Base-by-base conservation (phyloP, 2,797 vertebrate genomes). In the Sebastes vulpes region DNA sequence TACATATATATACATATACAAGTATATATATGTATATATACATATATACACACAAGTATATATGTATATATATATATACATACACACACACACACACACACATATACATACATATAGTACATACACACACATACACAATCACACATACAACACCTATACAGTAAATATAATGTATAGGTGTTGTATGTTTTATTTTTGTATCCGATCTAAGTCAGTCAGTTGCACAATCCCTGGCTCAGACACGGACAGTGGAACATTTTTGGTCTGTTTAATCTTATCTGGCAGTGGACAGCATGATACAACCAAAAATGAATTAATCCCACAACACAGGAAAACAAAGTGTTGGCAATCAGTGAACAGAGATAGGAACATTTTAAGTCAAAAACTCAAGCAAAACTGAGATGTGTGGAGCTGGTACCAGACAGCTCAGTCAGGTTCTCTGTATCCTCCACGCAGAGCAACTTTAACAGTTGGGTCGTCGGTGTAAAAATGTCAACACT, bases 281-380 rank as follows among this genome's bases (percentile, higher is more conserved):
- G 31, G 73, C 26, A 65, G 21, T 20, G 64, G 64, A 66, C 42
- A 63, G 10, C 11, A 4, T 60, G 69, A 77, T 71, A 38, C 6
- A 81, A 48, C 50, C 28, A 12, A n/a, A 38, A 65, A 83, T 76
- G 7, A 52, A 85, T 54, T 48, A 20, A 26, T 65, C 63, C 5
- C 18, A 58, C 20, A 73, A 63, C 35, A 61, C 31, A 4, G 59
- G 18, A 71, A 91, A 86, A 73, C 53, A 78, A 81, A 57, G 46
- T 79, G 35, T 74, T 84, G 48, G 77, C 71, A 84, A 28, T 35
- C 42, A 32, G 10, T 14, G 28, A 53, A 52, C 29, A 4, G 18
- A 65, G 73, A 84, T 82, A 77, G 75, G 72, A 79, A 65, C 20
- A 60, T 32, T 38, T 67, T 6, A 54, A 48, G 46, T 64, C 66